Base-by-base conservation (phyloP, 2,888 invertebrate genomes). In the Rhodophaea formosa region DNA sequence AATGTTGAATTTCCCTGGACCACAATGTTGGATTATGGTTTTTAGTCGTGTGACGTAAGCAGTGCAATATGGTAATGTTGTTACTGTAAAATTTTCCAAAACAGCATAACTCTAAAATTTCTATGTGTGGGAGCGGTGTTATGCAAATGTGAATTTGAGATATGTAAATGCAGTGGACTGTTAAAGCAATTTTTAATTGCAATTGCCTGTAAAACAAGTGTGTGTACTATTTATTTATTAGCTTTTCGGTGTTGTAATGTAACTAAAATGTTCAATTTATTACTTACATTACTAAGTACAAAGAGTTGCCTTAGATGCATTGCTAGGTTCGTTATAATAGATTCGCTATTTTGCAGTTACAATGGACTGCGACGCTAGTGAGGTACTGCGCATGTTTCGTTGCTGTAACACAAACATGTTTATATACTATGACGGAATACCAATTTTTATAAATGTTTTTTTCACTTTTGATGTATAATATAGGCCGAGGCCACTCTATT, bases 241-340 rank as follows among this genome's bases (percentile, higher is more conserved):
- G 2, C 8, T 7, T 44, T 44, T 16, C 10, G 5, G 10, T 44
- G 44, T 44, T 44, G 44, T 44, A 44, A 16, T 44, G 44, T 44
- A 44, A 16, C 44, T 14, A 8, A 14, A 44, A 3, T 1, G 16
- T 44, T 44, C 7, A 44, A 44, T 44, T 44, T 44, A 16, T 15
- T 8, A 44, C 16, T 44, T 17, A 14, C 44, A 44, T 47, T 47
- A 30, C 47, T 30, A 47, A 47, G 47, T 47, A 47, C 47, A 47
- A 47, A 47, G n/a, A 47, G 30, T 47, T 47, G 47, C 47, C 47
- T 47, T 47, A 47, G 47, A 47, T n/a, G 12, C 47, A 29, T 47
- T 16, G 47, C 47, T n/a, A 47, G 30, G 47, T 30, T 47, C 30
- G 29, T 47, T 30, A 8, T 5, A n/a, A 39, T 12, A 39, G 39